Evolutionary conservation across 2,888 invertebrate genomes (phyloP), one percentile per base, ranked within the genome.

Genomic region (Oeneis ivallda): DNA sequence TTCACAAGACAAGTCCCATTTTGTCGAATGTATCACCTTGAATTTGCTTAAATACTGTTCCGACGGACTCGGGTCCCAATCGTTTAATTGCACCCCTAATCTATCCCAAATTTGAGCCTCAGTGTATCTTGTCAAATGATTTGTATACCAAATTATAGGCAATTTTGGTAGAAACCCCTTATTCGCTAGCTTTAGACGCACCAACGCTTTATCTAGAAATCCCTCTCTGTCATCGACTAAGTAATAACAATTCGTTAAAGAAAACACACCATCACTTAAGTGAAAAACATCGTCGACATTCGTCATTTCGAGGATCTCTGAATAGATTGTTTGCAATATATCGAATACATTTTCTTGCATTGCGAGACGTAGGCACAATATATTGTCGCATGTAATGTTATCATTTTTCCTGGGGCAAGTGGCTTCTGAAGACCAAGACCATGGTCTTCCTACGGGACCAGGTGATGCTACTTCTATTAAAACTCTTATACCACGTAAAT

Each of bases 401-500:
- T 73, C 70, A 1, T 72, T 76, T 47, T 80, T 82, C 0, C 65
- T 74, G 0, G 80, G 76, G 60, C 87, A 88, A 0, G 73, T 77
- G 49, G 94, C 93, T 65, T 94, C 93, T 0, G 93, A 90, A 37
- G 94, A 94, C 96, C 96, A 96, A 65, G 95, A 95, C 96, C 96
- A 96, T 0, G 96, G 95, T 75, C 95, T 95, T 0, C 96, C 96
- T 0, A 96, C 95, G 73, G 97, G 97, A 0, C 97, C 96, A 1
- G 98, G 98, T 0, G 95, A 95, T 78, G 98, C 96, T 59, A 98
- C 95, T 87, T 98, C 98, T 0, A 98, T 94, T 52, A 98, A 83
- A 6, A 98, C 94, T 73, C 98, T 93, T 59, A 98, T 95, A 0
- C 98, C 98, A 65, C 96, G 92, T 5, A 95, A 79, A 66, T 93